Base-by-base conservation (phyloP, 2,888 invertebrate genomes). In the Netelia inedita region DNA sequence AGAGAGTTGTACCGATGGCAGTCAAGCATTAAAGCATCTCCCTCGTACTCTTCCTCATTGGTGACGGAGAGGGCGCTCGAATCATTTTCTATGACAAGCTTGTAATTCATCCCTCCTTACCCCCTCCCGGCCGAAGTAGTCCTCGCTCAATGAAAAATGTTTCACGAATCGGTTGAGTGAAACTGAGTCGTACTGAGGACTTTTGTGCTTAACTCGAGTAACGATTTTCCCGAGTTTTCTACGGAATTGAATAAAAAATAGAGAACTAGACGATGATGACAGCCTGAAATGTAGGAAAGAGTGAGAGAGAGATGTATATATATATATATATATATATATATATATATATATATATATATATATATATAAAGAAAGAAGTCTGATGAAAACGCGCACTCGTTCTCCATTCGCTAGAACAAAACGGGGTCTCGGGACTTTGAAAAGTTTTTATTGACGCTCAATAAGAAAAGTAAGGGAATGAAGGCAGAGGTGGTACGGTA, bases 401-500 rank as follows among this genome's bases (percentile, higher is more conserved):
- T 66, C 46, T n/a, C 41, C 28, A 10, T 65, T 59, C 21, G 55
- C 55, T 19, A 63, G 71, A 61, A 63, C 50, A 68, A 57, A 71
- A 50, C 35, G 23, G 43, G 50, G 41, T 57, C 66, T 55, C 43
- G 79, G 28, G 59, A 80, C 66, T 76, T 71, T 65, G 50, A 79
- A 28, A 80, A 83, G 65, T 84, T 79, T 79, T 85, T 85, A 85
- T 79, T 76, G 82, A 82, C 65, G 74, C 66, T 81, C 61, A 59
- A 73, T 59, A 65, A 55, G 65, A 71, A 59, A 63, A 35, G 68
- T 68, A 68, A 53, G 23, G 69, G 53, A 61, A 72, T 14, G 68
- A 46, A 66, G 55, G 57, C 11, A 66, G 41, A 55, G 50, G 66
- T 68, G 55, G 19, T 19, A 65, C 16, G 16, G 46, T n/a, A n/a